Base-by-base conservation (phyloP, 2,113 vertebrate species). In the Planiliza haematocheilus region DNA sequence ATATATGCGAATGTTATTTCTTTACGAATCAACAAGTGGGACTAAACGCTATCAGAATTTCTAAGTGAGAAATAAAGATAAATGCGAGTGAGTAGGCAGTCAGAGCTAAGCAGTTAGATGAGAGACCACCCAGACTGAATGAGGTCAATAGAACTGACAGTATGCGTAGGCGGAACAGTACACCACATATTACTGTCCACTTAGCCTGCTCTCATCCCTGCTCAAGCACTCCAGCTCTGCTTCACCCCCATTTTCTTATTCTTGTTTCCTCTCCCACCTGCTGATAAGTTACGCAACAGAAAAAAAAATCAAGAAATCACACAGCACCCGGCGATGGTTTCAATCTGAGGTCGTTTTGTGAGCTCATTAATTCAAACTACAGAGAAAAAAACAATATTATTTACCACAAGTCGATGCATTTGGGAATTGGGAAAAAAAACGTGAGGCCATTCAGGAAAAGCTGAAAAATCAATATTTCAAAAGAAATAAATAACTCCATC, bases 61-160 rank as follows among this genome's bases (percentile, higher is more conserved):
- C 20, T 18, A 30, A 13, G 21, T 55, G 37, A 48, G 46, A 59
- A 21, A 39, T 20, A 11, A 0, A 65, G 34, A 30, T 36, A 50
- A 70, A 45, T 24, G 52, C 66, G 60, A 13, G 45, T 16, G 67
- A 77, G 80, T 74, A 57, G 82, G 77, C 73, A 70, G 83, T 30
- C 12, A 10, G 56, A 45, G 55, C 49, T 61, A 64, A 42, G 52
- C 69, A 57, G 80, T 5, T 53, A 70, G 56, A 85, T 75, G 53
- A 77, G 74, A 79, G 82, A 79, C 65, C 71, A 84, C 81, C 79
- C 83, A 83, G 82, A 87, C 85, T 87, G 83, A 86, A 83, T 81
- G 81, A 79, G 83, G 85, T 83, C 79, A 84, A 85, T 17, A 77
- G 66, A 81, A 65, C 62, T 59, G 77, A 83, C 75, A 39, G 62